A percentile compares a stretch with the other conserved stretches of the same genome.
Conservation (phyloP, 2,113 vertebrate species). For the Passer montanus region DNA sequence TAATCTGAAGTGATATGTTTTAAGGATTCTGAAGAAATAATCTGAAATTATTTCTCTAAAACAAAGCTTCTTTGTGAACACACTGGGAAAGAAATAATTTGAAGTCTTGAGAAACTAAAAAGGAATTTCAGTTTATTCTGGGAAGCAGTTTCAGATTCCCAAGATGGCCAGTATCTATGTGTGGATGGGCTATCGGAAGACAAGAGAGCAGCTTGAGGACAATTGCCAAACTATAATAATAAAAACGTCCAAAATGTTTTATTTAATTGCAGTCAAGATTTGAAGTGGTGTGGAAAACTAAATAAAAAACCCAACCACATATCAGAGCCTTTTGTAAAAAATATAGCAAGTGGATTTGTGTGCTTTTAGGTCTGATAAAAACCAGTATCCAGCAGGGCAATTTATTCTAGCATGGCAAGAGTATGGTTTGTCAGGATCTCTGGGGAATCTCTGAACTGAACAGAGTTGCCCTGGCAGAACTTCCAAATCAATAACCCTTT, state of each 20-base stretch:
- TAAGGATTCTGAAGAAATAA: neutral
- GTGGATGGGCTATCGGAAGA: neutral
- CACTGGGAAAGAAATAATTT: neutral
- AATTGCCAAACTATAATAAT: neutral
- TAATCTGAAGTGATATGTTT: neutral
- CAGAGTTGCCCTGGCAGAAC: neutral
- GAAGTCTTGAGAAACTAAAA: neutral
- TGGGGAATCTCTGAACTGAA: neutral
- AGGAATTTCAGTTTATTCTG: neutral
- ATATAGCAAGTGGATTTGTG: neutral
- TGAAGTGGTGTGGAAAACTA: neutral
- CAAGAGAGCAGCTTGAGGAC: neutral
- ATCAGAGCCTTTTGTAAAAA: neutral
- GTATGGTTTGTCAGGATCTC: neutral
- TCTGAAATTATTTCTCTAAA: neutral
- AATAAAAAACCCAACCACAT: rapidly evolving
- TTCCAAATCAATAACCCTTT: neutral
- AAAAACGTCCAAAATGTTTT: neutral
- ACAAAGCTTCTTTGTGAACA: neutral
- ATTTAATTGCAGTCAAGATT: neutral
- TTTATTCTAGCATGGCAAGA: neutral
- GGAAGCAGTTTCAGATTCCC: neutral
- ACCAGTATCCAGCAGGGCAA: neutral
- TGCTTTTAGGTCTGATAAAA: neutral
- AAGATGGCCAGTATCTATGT: neutral